phyloP scores from a whole-genome alignment of 2,113 vertebrate genomes.

The Excalfactoria chinensis region DNA sequence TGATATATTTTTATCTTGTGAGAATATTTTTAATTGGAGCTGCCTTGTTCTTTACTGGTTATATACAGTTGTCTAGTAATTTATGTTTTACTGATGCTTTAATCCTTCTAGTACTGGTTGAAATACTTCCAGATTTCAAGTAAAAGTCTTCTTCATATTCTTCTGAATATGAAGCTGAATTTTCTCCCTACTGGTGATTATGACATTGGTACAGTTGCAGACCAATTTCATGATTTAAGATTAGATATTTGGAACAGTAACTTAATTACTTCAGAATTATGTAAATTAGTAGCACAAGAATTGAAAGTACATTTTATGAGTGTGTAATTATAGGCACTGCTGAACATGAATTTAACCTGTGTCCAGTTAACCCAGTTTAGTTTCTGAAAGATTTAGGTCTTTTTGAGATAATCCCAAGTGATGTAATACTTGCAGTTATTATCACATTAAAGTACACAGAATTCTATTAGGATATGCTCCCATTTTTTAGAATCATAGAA shows the following conservation, averaged over 20 bases:
- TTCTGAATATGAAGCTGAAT: not conserved
- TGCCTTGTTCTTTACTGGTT: not conserved
- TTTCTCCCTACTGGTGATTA: not conserved
- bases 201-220: not conserved
- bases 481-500: not conserved
- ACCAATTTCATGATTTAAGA: not conserved
- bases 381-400: not conserved
- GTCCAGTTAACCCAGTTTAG: not conserved
- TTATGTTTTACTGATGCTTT: not conserved
- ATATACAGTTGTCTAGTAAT: not conserved
- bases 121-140: not conserved
- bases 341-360: slow-evolving; percentile 20
- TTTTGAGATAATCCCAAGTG: not conserved
- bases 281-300: not conserved
- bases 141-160: not conserved
- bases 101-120: not conserved
- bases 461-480: not conserved
- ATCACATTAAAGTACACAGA: not conserved
- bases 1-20: not conserved
- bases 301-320: not conserved
- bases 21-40: not conserved
- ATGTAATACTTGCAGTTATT: not conserved
- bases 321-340: not conserved
- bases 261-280: slow-evolving; percentile 19
- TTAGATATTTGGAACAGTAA: not conserved